Conservation (phyloP, 2,797 vertebrate genomes). For the Liparis tanakae region DNA sequence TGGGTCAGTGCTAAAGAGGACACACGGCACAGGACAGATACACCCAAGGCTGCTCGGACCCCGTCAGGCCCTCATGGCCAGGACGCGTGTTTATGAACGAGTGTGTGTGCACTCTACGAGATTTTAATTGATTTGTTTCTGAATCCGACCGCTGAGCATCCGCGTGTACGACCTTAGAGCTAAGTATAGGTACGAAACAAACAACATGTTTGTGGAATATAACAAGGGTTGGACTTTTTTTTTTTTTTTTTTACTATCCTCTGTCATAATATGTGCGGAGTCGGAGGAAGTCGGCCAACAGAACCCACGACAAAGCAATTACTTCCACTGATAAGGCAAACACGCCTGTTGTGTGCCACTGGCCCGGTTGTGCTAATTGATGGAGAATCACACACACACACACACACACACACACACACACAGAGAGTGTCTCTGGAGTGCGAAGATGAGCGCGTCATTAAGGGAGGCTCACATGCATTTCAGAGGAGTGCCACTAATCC, state of each 20-base stretch:
- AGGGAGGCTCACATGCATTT: constrained; percentile 79
- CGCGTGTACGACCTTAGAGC: constrained; percentile 2
- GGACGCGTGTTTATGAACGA: background rate
- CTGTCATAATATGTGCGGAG: constrained; percentile 34
- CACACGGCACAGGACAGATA: constrained; percentile 78
- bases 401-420: constrained; percentile 32
- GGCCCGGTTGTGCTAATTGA: constrained; percentile 62
- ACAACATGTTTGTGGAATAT: constrained; percentile 18
- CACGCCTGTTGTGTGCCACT: constrained; percentile 59
- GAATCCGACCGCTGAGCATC: background rate
- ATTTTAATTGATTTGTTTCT: constrained; percentile 17
- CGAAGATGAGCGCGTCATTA: constrained; percentile 76
- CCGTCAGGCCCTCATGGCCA: constrained; percentile 51
- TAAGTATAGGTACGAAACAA: background rate
- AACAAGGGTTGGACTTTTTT: background rate
- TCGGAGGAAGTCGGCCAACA: constrained; percentile 38
- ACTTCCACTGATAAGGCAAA: constrained; percentile 57
- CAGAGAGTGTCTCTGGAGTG: constrained; percentile 67
- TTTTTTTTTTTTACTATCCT: background rate
- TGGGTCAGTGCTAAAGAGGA: constrained; percentile 80
- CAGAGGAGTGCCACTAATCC: constrained; percentile 80
- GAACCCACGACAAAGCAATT: constrained; percentile 49
- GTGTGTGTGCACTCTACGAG: constrained; percentile 1
- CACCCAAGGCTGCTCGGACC: constrained; percentile 70
- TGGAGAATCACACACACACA: constrained; percentile 43